A percentile compares a stretch with the other conserved stretches of the same genome.
Evolutionary conservation across 2,797 vertebrate species (phyloP).

Genomic region (Cirrhinus mrigala): DNA sequence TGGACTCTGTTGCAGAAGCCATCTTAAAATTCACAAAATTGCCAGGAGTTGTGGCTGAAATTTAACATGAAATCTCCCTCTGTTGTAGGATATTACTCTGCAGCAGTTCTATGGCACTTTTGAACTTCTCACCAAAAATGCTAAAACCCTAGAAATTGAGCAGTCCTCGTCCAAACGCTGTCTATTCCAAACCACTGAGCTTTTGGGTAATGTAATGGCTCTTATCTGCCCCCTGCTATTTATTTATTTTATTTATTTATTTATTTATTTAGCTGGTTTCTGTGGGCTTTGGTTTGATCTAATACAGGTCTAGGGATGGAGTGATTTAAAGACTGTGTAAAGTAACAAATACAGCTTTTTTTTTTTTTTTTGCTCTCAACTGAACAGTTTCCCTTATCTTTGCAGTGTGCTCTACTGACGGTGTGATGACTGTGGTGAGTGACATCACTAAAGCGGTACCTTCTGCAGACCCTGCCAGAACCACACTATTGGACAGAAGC

Average conservation of each 20-base stretch:
- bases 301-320: neutral
- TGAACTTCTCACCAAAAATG: conserved; percentile 73
- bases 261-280: too few relatives aligned
- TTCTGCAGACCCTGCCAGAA: conserved; percentile 65
- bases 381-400: neutral
- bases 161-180: conserved; percentile 70
- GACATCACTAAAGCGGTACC: conserved; percentile 68
- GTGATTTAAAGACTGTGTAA: neutral
- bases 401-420: conserved; percentile 79
- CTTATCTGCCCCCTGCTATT: too few relatives aligned
- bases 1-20: too few relatives aligned
- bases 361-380: neutral
- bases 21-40: neutral
- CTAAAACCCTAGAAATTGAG: conserved; percentile 65
- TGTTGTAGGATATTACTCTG: conserved; percentile 68
- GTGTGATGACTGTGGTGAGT: conserved; percentile 74
- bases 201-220: conserved; percentile 72
- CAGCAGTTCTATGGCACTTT: conserved; percentile 71
- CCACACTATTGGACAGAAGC: conserved; percentile 68
- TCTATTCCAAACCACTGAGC: conserved; percentile 70
- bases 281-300: too few relatives aligned
- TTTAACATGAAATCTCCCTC: neutral
- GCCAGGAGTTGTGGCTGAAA: neutral
- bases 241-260: too few relatives aligned
- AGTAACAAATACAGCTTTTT: neutral